Base-by-base conservation (phyloP, 2,888 invertebrate genomes). In the Sminthurinus aureus region DNA sequence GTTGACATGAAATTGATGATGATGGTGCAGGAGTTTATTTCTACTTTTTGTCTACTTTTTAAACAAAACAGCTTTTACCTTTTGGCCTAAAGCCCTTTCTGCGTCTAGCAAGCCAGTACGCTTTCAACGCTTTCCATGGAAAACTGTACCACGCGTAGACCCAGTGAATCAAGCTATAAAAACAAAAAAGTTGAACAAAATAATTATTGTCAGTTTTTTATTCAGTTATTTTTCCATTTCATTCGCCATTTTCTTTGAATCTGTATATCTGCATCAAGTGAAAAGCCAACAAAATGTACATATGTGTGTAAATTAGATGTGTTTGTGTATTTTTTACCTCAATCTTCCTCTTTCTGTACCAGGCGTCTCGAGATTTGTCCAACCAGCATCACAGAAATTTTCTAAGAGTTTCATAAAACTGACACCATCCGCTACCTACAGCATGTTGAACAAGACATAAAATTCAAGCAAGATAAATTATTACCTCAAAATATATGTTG, bases 121-220 rank as follows among this genome's bases (percentile, higher is more conserved):
- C 85, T 83, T 87, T 87, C n/a, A 87, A 75, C 18, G 88, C 86
- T 71, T 85, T 86, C 87, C 87, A 88, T 13, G 88, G 88, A 74
- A 88, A 88, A 75, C 79, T 87, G 73, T 86, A 88, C 88, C 88
- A 88, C 0, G 88, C 88, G 50, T 87, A 88, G 26, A 84, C 83
- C 87, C 87, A 88, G 79, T 88, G 88, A 18, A 86, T 85, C 74
- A 83, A 80, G 51, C 83, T 84, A 58, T 87, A 86, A 15, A 86
- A 83, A 51, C n/a, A n/a, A n/a, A 38, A 38, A 38, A 38, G 38
- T 38, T 38, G 38, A 38, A 38, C 38, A 38, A 38, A 38, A 38
- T 6, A 38, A 38, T 38, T 38, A 38, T 38, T 38, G 38, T 6
- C 38, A 38, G 38, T 38, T 38, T 38, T 38, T 38, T 38, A 38